Conservation (phyloP, 2,113 vertebrate species). For the Dolichotis patagonum region DNA sequence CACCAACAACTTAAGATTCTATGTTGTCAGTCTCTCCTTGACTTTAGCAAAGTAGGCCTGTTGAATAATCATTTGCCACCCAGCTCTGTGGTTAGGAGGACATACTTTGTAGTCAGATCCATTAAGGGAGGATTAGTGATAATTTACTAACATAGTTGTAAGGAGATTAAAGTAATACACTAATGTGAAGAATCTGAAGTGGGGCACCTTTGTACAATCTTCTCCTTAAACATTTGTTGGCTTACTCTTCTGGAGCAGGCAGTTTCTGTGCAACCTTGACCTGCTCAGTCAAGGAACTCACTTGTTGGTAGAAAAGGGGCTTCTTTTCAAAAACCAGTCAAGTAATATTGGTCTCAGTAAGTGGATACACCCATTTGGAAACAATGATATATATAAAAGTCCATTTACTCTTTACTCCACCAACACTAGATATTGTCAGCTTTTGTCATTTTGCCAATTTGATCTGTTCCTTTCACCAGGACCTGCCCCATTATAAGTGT, state of each 20-base stretch:
- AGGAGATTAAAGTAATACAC: neutral
- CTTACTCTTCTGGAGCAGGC: neutral
- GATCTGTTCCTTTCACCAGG: neutral
- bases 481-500: neutral
- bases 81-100: neutral
- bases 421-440: neutral
- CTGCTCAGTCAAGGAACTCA: neutral
- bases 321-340: neutral
- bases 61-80: neutral
- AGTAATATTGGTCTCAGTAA: neutral
- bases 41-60: neutral
- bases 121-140: neutral
- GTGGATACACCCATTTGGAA: neutral
- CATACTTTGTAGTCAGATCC: neutral
- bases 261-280: neutral
- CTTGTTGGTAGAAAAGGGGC: neutral
- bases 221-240: neutral
- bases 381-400: neutral
- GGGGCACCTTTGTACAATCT: neutral
- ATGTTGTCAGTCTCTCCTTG: neutral
- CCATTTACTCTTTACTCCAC: neutral
- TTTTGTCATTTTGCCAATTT: neutral
- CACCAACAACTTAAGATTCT: neutral
- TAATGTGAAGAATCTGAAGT: neutral
- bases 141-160: neutral